Evolutionary conservation across 2,797 vertebrate species (phyloP).

Genomic region (Thalassophryne amazonica): DNA sequence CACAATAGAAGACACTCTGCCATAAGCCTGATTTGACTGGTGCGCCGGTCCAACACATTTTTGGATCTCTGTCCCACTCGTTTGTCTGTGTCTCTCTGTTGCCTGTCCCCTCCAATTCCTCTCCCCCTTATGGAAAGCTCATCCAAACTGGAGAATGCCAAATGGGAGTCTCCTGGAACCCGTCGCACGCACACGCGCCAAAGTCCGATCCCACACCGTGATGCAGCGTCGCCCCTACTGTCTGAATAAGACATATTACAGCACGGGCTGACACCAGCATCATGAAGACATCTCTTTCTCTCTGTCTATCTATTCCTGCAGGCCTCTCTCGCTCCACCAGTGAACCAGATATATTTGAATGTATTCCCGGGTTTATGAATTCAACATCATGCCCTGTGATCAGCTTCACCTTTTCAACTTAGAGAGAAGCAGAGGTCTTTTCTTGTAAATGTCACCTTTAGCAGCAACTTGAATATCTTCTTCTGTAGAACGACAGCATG

Average conservation of each 20-base stretch:
- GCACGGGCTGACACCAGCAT: slow-evolving; percentile 29
- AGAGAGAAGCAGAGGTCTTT: background rate
- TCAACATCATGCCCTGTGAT: slow-evolving; percentile 22
- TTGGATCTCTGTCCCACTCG: slow-evolving; percentile 42
- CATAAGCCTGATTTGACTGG: slow-evolving; percentile 50
- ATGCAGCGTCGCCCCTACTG: slow-evolving; percentile 49
- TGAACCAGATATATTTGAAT: slow-evolving; percentile 8
- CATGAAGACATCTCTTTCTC: slow-evolving; percentile 8
- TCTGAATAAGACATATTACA: slow-evolving; percentile 54
- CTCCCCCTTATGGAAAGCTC: slow-evolving; percentile 36
- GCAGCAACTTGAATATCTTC: slow-evolving; percentile 2
- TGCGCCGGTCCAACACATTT: slow-evolving; percentile 63
- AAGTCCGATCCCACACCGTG: slow-evolving; percentile 36
- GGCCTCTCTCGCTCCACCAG: background rate
- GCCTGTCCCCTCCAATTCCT: slow-evolving; percentile 30
- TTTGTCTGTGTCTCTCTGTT: slow-evolving; percentile 21
- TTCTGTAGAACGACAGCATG: slow-evolving; percentile 7
- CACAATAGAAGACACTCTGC: slow-evolving; percentile 48
- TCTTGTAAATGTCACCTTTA: slow-evolving; percentile 23
- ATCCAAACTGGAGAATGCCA: slow-evolving; percentile 60
- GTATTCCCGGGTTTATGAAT: slow-evolving; percentile 22
- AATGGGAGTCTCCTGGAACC: slow-evolving; percentile 62
- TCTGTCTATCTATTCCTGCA: background rate
- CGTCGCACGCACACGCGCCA: slow-evolving; percentile 25
- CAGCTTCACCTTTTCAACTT: slow-evolving; percentile 30